Evolutionary conservation across 2,888 invertebrate species (phyloP), one percentile per base, ranked within the genome.

Genomic region (Chalcosyrphus nemorum): DNA sequence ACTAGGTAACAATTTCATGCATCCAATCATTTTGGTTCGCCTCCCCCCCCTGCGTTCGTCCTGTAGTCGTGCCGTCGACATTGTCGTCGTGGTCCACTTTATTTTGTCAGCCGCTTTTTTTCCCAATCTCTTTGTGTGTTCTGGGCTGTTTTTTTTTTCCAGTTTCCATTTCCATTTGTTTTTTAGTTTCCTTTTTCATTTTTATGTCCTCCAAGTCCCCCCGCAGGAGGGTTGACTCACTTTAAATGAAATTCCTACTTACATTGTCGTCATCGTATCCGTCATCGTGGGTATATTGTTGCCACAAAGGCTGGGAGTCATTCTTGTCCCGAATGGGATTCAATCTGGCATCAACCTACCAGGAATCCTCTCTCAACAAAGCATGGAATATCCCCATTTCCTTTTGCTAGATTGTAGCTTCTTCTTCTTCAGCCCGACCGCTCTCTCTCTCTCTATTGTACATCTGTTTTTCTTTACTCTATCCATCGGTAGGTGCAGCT

Each of bases 211-310:
- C 21, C 35, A 7, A 6, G 19, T n/a, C 32, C 11, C 19, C 5
- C 2, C 2, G 1, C 4, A 9, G 5, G 11, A 19, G 32, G 21
- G 38, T 4, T 27, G 43, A 81, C 52, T 72, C 41, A 56, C 72
- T 78, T 78, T 82, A 82, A 82, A 78, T 68, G 82, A 78, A 82
- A 82, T 82, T 82, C 82, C 68, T 82, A 27, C 78, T 74, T 78
- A 78, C 78, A 82, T 82, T 82, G 78, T 82, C 54, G 72, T 78
- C 82, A 78, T 68, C 61, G 56, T 63, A 82, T 82, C 72, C 78
- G 66, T 82, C 82, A 82, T 74, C 65, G 71, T 29, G 61, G 54
- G 29, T 63, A 45, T 63, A 56, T 56, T 75, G 56, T 75, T 61
- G 70, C 52, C 77, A 56, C 70, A 61, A 56, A 63, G 47, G 54